A percentile compares a stretch with the other conserved stretches of the same genome.
Evolutionary conservation across 2,888 invertebrate species (phyloP).

Genomic region (Rosalia funebris): DNA sequence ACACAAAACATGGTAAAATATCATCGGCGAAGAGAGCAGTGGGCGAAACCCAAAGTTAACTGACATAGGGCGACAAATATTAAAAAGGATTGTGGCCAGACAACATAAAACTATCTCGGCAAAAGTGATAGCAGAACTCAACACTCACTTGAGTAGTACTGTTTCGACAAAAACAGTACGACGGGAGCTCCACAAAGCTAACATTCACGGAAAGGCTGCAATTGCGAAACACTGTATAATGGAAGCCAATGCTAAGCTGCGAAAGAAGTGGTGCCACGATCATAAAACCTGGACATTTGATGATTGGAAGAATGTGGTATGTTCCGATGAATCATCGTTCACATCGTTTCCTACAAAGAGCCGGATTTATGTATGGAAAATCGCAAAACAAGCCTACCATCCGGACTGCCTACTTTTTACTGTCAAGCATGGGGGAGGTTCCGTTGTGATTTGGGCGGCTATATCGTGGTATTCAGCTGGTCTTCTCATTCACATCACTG

Average conservation of each 20-base stretch:
- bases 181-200: neutral
- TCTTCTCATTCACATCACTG: neutral
- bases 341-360: neutral
- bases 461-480: neutral
- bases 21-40: neutral
- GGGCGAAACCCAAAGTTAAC: neutral
- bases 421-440: neutral
- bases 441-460: neutral
- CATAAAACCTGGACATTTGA: neutral
- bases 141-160: neutral
- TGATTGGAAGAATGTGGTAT: neutral
- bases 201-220: neutral
- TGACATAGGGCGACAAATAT: neutral
- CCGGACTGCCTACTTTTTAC: no score
- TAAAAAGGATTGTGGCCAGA: no score
- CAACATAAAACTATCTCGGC: no score
- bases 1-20: neutral
- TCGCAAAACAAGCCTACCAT: neutral
- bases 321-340: neutral
- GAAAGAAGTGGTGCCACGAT: neutral
- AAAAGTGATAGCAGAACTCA: neutral
- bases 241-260: neutral
- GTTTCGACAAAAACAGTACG: neutral
- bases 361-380: neutral
- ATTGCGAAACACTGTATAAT: neutral